Percentiles rank a stretch among this genome's conserved stretches.
Evolutionary conservation across 2,888 invertebrate species (phyloP).

Genomic region (Acholoe squamosa): DNA sequence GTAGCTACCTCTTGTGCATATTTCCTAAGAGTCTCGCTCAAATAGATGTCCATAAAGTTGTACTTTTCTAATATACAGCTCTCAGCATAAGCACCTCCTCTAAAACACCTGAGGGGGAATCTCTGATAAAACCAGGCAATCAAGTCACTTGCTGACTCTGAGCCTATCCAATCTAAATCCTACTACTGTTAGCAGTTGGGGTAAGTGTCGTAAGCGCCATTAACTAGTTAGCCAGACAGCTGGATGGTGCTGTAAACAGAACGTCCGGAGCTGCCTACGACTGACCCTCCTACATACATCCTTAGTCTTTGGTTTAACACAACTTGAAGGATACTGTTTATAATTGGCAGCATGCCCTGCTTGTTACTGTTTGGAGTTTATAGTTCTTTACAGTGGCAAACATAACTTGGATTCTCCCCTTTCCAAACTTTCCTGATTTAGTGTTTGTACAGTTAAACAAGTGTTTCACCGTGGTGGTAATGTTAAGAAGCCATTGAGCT

Average conservation of each 20-base stretch:
- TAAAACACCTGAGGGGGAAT: conserved; percentile 2
- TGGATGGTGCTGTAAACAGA: conserved; percentile 43
- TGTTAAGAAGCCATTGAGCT: neutral
- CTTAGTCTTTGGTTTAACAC: neutral
- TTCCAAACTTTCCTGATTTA: neutral
- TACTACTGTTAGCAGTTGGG: neutral
- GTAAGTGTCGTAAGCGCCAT: neutral
- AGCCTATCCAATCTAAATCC: neutral
- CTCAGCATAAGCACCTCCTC: neutral
- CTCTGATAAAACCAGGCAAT: conserved; percentile 41
- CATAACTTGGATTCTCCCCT: conserved; percentile 29
- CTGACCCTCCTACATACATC: neutral
- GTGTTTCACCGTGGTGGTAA: neutral
- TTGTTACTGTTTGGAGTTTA: neutral
- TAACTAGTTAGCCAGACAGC: neutral
- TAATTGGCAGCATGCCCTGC: neutral
- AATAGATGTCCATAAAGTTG: conserved; percentile 51
- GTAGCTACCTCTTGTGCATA: neutral
- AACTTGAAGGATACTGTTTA: neutral
- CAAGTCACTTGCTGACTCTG: neutral
- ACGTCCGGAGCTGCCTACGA: conserved; percentile 26
- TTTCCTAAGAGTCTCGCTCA: neutral
- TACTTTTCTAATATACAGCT: neutral
- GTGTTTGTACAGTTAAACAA: conserved; percentile 20
- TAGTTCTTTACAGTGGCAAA: neutral